phyloP scores from a whole-genome alignment of 2,113 vertebrate species.

The Erythrolamprus reginae region DNA sequence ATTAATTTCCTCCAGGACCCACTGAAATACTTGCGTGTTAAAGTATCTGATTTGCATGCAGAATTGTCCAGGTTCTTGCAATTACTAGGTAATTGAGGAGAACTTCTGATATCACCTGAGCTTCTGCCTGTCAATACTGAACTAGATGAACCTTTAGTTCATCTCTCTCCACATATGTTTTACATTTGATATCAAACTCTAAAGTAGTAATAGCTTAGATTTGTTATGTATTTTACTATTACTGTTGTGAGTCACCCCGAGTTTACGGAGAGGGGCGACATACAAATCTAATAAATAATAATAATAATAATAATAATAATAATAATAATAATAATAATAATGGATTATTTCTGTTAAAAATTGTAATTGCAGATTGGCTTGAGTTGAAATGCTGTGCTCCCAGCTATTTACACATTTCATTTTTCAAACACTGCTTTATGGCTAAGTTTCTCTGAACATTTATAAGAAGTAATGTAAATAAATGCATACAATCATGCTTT shows the following conservation, averaged over 20 bases:
- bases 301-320: too few relatives aligned
- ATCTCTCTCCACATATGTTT: slow-evolving; percentile 6
- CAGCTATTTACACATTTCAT: not conserved
- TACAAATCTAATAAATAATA: too few relatives aligned
- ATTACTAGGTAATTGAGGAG: not conserved
- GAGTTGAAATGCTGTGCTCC: not conserved
- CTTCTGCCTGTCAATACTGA: not conserved
- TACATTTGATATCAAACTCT: not conserved
- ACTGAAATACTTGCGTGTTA: not conserved
- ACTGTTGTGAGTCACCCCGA: too few relatives aligned
- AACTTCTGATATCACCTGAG: not conserved
- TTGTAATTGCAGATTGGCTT: not conserved
- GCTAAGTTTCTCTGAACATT: not conserved
- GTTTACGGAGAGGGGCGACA: too few relatives aligned
- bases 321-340: too few relatives aligned
- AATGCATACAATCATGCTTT: not conserved
- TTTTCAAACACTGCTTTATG: not conserved
- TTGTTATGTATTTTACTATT: too few relatives aligned
- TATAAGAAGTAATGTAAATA: not conserved
- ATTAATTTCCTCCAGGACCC: not conserved
- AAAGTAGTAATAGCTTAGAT: too few relatives aligned
- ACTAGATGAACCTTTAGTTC: too few relatives aligned
- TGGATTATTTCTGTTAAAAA: not conserved
- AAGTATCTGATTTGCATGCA: not conserved
- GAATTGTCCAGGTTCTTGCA: not conserved